phyloP scores from a whole-genome alignment of 2,113 vertebrate species.

The Laticauda colubrina region DNA sequence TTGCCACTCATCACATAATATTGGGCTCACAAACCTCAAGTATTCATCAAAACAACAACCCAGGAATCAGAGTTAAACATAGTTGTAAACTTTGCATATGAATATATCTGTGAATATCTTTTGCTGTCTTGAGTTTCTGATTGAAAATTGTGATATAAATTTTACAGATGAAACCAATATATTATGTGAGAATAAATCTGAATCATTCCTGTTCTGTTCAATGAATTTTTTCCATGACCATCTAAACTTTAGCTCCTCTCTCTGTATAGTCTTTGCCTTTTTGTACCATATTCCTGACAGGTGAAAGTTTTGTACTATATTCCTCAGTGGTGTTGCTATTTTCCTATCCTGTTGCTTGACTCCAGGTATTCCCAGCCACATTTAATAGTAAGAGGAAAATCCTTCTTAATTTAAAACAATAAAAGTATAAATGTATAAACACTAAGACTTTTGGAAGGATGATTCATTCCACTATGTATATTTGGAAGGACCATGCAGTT shows the following conservation, averaged over 20 bases:
- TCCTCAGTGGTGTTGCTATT: neutral
- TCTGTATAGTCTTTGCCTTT: neutral
- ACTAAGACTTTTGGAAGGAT: neutral
- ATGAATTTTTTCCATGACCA: neutral
- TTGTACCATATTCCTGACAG: neutral
- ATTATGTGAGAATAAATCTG: neutral
- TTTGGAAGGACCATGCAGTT: neutral
- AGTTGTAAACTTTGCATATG: neutral
- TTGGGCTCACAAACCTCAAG: neutral
- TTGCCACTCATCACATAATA: neutral
- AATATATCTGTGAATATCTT: neutral
- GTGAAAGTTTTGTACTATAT: neutral
- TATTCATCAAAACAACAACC: neutral
- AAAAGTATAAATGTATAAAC: conserved; percentile 21
- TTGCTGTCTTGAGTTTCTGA: neutral
- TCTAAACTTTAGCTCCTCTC: neutral
- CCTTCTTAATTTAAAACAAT: conserved; percentile 32
- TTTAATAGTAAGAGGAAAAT: conserved; percentile 34
- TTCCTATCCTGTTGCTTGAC: neutral
- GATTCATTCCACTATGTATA: neutral
- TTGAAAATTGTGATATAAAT: neutral
- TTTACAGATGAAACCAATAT: neutral
- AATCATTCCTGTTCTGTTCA: neutral
- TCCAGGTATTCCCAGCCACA: neutral
- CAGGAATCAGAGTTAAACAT: neutral